A percentile compares a stretch with the other conserved stretches of the same genome.
Evolutionary conservation across 2,113 vertebrate genomes (phyloP).

Genomic region (Pluvianellus socialis): DNA sequence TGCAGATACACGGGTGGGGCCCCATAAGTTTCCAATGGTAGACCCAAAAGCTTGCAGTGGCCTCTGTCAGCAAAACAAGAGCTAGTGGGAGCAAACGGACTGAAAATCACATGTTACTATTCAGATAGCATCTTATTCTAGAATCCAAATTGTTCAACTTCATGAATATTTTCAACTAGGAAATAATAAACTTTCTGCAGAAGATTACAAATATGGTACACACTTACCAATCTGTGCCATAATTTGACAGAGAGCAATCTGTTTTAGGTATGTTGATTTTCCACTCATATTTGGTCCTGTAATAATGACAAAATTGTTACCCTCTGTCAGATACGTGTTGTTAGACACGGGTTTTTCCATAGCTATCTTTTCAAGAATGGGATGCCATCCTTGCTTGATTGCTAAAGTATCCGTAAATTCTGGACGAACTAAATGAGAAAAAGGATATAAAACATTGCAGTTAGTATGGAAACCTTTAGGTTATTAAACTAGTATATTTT

Average conservation of each 20-base stretch:
- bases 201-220: neutral
- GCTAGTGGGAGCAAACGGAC: neutral
- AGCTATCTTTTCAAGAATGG: conserved; percentile 91
- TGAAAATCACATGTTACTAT: neutral
- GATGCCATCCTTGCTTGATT: conserved; percentile 93
- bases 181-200: neutral
- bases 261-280: conserved; percentile 96
- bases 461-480: neutral
- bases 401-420: conserved; percentile 97
- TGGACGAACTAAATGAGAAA: conserved; percentile 84
- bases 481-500: neutral
- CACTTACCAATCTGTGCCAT: conserved; percentile 95
- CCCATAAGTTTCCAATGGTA: accelerated
- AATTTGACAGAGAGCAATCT: conserved; percentile 95
- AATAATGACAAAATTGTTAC: conserved; percentile 92
- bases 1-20: neutral
- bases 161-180: neutral
- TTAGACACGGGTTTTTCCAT: conserved; percentile 89
- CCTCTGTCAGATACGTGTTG: conserved; percentile 90
- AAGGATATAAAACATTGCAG: neutral
- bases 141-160: neutral
- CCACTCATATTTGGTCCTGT: conserved; percentile 99
- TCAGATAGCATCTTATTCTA: neutral
- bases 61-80: neutral
- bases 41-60: neutral